Base-by-base conservation (phyloP, 2,113 vertebrate species). In the Proteles cristata region DNA sequence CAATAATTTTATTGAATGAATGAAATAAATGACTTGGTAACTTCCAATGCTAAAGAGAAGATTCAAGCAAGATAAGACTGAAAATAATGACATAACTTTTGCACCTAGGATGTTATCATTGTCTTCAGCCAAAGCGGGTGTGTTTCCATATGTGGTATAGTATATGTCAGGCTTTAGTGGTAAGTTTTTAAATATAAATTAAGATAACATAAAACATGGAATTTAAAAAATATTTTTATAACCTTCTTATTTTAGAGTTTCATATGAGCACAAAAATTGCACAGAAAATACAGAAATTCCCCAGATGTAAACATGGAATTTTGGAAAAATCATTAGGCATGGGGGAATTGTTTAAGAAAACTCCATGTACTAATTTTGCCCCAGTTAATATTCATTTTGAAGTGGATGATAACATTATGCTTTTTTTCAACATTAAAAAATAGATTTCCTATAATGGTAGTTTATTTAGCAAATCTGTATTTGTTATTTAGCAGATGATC, bases 71-170 rank as follows among this genome's bases (percentile, higher is more conserved):
- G 53, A 48, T 43, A 55, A 63, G 58, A 94, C 31, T 73, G 45
- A 66, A 86, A 82, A 81, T 93, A 92, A 90, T 17, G 88, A 93
- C n/a, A 96, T 88, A 8, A 35, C 94, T 55, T 90, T 19, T 96
- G n/a, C 4, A 93, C 16, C 19, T 83, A 39, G 31, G 11, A 76
- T 7, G 33, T 84, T 92, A 74, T 90, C 11, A 73, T 6, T 87
- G 48, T 65, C 26, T 92, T 96, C 31, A 63, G 11, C 35, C 77
- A 96, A 2, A 93, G 9, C 14, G 92, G 48, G 14, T 88, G 0
- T 88, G 74, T 45, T 88, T 96, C 50, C 76, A 28, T 90, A 82
- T 31, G n/a, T 85, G 17, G 35, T 15, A 65, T 74, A 92, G 10
- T 95, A 79, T 94, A 92, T 93, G 53, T 79, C 25, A 83, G 85